Evolutionary conservation across 30 jellyfish, hydroid and myxozoan genomes (phyloP).

Genomic region (Aurelia sp.): DNA sequence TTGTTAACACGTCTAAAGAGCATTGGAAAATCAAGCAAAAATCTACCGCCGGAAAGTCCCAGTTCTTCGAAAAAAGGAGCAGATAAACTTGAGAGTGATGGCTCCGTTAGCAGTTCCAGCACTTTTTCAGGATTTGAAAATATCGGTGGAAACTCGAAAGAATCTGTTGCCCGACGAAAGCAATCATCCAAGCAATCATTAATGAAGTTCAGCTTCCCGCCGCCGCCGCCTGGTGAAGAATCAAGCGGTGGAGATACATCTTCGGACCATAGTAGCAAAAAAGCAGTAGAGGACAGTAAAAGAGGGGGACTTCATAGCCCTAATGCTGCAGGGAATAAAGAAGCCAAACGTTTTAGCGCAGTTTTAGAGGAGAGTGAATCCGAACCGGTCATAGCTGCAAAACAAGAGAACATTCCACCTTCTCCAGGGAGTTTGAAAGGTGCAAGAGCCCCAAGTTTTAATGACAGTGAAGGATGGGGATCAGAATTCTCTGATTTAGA

Average conservation of each 20-base stretch:
- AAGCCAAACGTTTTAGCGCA: conserved; percentile 28
- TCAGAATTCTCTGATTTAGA: conserved; percentile 74
- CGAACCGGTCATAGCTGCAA: conserved; percentile 3
- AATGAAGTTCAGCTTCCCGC: conserved; percentile 78
- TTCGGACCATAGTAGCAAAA: conserved; percentile 56
- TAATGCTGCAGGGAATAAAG: background rate
- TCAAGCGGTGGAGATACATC: conserved; percentile 66
- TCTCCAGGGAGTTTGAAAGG: background rate
- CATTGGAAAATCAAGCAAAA: conserved; percentile 3
- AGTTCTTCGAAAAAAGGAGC: background rate
- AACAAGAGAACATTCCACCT: background rate
- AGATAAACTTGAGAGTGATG: conserved; percentile 9
- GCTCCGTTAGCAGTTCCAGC: conserved; percentile 61
- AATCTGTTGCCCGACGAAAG: conserved; percentile 57
- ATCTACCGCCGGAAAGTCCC: conserved; percentile 28
- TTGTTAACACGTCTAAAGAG: conserved; percentile 19
- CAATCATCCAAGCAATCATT: conserved; percentile 34
- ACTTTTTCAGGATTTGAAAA: conserved; percentile 52
- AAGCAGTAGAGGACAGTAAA: conserved; percentile 1
- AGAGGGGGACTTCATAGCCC: conserved; percentile 9
- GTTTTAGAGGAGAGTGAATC: conserved; percentile 37
- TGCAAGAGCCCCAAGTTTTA: conserved; percentile 28
- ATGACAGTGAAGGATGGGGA: conserved; percentile 81
- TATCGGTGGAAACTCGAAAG: conserved; percentile 29
- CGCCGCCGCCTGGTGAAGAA: conserved; percentile 71